Percentiles rank a stretch among this genome's conserved stretches.
Evolutionary conservation across 2,113 vertebrate species (phyloP).

Genomic region (Trematocara zebra): DNA sequence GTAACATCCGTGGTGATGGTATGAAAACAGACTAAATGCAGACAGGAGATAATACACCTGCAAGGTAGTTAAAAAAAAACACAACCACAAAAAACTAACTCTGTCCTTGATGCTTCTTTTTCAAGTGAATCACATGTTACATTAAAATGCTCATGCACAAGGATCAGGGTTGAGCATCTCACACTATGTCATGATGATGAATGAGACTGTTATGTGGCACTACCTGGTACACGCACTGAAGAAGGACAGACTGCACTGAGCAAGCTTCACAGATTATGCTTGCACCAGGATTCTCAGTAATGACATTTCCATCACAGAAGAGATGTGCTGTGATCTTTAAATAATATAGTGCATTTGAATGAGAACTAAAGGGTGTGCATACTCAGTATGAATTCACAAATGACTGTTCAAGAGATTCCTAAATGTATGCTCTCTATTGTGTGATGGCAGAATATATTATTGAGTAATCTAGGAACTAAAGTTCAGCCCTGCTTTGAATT

Average conservation of each 20-base stretch:
- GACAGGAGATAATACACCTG: not conserved
- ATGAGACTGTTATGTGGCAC: slow-evolving; percentile 24
- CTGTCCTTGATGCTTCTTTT: not conserved
- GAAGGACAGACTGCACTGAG: not conserved
- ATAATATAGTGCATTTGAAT: not conserved
- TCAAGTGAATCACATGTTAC: not conserved
- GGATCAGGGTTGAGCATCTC: slow-evolving; percentile 10
- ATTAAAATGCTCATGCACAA: not conserved
- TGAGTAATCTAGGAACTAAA: not conserved
- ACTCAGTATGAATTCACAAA: not conserved
- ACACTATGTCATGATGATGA: slow-evolving; percentile 25
- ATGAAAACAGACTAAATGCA: not conserved
- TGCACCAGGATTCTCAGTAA: not conserved
- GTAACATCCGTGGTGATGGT: not conserved
- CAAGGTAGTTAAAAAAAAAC: not conserved
- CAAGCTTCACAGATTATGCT: not conserved
- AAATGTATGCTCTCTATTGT: not conserved
- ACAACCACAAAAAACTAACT: not conserved
- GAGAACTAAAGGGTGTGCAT: not conserved
- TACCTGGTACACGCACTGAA: not conserved
- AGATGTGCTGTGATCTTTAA: not conserved
- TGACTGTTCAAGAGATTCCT: not conserved
- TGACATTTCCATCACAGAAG: not conserved
- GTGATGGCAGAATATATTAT: not conserved
- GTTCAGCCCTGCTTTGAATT: not conserved